Conservation (phyloP, 2,797 vertebrate genomes). For the Acipenser transmontanus region DNA sequence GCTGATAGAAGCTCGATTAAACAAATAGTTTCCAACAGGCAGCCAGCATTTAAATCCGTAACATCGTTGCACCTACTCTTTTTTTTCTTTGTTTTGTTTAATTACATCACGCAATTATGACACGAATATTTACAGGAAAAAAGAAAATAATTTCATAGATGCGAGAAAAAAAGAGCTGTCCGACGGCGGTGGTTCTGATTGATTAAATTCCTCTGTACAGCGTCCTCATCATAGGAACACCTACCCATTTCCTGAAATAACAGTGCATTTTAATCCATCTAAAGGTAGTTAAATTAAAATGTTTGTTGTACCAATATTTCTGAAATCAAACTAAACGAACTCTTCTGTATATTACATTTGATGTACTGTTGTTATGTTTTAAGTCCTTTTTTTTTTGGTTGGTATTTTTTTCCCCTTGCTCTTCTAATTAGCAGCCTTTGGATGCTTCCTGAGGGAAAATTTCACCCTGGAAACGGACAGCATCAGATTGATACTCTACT, state of each 20-base stretch:
- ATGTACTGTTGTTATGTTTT: constrained; percentile 20
- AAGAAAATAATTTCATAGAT: constrained; percentile 14
- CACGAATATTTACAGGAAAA: too few species aligned
- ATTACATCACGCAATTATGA: not conserved
- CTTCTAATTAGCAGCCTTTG: constrained; percentile 73
- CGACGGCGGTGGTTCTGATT: constrained; percentile 74
- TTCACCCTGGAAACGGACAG: constrained; percentile 89
- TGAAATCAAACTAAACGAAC: constrained; percentile 26
- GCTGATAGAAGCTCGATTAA: constrained; percentile 43
- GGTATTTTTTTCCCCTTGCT: constrained; percentile 36
- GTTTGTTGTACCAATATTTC: constrained; percentile 51
- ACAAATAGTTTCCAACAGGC: constrained; percentile 20
- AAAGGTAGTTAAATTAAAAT: constrained; percentile 24
- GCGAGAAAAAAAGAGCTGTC: constrained; percentile 66
- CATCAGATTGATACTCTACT: constrained; percentile 81
- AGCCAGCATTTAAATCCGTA: constrained; percentile 16
- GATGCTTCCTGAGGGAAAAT: constrained; percentile 61
- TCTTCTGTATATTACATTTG: constrained; percentile 23
- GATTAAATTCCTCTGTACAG: constrained; percentile 44
- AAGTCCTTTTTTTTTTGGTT: constrained; percentile 17
- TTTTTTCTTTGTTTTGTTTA: too few species aligned
- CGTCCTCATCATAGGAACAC: constrained; percentile 44
- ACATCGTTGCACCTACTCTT: constrained; percentile 6
- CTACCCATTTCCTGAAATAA: constrained; percentile 36
- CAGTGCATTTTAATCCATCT: constrained; percentile 8